Conservation (phyloP, 37 sponge, comb jelly and placozoan species). For the Geodia barretti region DNA sequence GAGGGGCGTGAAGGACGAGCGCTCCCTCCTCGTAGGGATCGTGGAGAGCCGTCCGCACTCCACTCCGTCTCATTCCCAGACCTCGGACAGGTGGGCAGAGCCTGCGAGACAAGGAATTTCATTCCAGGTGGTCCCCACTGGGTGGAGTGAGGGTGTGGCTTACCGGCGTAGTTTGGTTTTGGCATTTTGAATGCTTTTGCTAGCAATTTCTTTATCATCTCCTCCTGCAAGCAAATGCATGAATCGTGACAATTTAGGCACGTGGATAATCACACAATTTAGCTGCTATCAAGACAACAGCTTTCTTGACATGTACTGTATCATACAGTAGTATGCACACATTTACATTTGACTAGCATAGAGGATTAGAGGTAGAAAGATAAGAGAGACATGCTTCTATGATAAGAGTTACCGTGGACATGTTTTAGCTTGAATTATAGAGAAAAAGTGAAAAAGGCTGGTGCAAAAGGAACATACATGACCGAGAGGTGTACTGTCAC, state of each 20-base stretch:
- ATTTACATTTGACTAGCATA: neutral
- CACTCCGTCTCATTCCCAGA: conserved; percentile 81
- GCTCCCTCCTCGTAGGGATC: conserved; percentile 92
- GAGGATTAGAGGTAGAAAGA: too few relatives aligned
- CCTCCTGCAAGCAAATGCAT: conserved; percentile 75
- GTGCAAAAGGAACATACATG: too few relatives aligned
- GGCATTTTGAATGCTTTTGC: conserved; percentile 94
- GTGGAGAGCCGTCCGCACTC: conserved; percentile 75
- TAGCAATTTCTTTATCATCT: conserved; percentile 62
- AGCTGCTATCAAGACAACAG: too few relatives aligned
- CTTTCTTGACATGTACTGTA: neutral
- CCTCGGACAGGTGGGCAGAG: conserved; percentile 30
- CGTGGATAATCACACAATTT: too few relatives aligned
- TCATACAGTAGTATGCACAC: neutral
- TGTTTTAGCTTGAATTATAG: too few relatives aligned
- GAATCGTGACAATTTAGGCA: too few relatives aligned
- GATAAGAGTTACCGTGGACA: too few relatives aligned
- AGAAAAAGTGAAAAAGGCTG: too few relatives aligned
- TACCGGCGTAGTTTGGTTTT: conserved; percentile 78
- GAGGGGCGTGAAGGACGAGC: conserved; percentile 85
- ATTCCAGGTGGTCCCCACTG: neutral
- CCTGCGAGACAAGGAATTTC: neutral
- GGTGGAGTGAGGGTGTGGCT: neutral
- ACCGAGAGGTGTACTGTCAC: neutral
- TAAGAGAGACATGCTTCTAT: too few relatives aligned